phyloP scores from a whole-genome alignment of 2,113 vertebrate genomes.

The Anseranas semipalmata region DNA sequence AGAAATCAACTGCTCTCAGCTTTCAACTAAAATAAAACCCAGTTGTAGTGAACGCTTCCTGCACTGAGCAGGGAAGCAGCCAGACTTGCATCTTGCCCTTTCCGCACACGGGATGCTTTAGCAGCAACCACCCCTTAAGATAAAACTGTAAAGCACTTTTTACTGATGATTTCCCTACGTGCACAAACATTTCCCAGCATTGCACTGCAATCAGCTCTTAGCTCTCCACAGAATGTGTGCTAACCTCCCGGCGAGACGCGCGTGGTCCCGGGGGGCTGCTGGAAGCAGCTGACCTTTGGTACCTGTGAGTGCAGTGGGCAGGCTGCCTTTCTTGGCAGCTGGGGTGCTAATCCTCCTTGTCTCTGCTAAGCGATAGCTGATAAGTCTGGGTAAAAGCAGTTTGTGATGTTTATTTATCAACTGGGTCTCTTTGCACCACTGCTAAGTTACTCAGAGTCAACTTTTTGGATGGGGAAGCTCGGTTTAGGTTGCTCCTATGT shows the following conservation, averaged over 20 bases:
- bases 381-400: constrained; percentile 63
- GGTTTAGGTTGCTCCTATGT: background rate
- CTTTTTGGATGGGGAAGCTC: background rate
- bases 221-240: constrained; percentile 27
- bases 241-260: constrained; percentile 14
- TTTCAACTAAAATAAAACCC: background rate
- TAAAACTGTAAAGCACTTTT: background rate
- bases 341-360: constrained; percentile 73
- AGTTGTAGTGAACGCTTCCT: background rate
- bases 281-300: constrained; percentile 73
- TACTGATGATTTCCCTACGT: background rate
- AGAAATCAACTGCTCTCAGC: background rate
- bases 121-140: background rate
- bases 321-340: constrained; percentile 53
- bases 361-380: constrained; percentile 63
- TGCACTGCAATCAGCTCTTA: constrained; percentile 37
- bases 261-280: constrained; percentile 11
- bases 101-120: background rate
- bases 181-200: constrained; percentile 23
- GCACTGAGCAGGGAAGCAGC: background rate
- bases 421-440: constrained; percentile 3
- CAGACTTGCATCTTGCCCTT: background rate
- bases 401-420: constrained; percentile 62
- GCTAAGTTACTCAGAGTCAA: background rate
- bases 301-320: constrained; percentile 60